Evolutionary conservation across 2,888 invertebrate genomes (phyloP).

Genomic region (Lasioglossum marginatum): DNA sequence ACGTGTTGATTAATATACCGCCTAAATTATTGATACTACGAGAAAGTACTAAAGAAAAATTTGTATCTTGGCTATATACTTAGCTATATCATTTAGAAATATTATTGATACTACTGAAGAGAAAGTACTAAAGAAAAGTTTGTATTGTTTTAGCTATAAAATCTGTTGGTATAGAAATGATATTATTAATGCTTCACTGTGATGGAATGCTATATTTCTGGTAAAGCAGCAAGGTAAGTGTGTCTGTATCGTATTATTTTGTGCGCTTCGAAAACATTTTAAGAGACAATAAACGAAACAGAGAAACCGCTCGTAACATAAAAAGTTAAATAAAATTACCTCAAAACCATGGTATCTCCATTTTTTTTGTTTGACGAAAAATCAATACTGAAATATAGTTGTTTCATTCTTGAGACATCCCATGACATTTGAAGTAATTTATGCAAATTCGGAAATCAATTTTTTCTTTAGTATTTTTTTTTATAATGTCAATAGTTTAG

Average conservation of each 20-base stretch:
- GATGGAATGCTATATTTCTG: constrained; percentile 5
- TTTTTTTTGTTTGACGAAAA: neutral
- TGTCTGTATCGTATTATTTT: neutral
- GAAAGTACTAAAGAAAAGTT: neutral
- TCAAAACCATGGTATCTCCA: neutral
- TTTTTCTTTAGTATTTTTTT: constrained; percentile 11
- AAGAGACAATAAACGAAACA: constrained; percentile 7
- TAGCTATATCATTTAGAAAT: neutral
- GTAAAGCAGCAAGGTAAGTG: constrained; percentile 9
- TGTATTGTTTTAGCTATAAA: constrained; percentile 14
- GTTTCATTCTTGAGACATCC: neutral
- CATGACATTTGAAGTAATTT: neutral
- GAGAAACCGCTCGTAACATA: neutral
- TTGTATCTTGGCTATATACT: neutral
- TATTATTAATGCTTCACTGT: neutral
- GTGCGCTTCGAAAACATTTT: neutral
- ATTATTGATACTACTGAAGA: neutral
- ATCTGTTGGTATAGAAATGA: neutral
- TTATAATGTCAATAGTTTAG: constrained; percentile 1
- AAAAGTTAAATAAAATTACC: neutral
- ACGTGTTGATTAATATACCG: neutral
- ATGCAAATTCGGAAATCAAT: neutral
- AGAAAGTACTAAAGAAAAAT: constrained; percentile 5
- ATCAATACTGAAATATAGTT: neutral
- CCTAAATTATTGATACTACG: constrained; percentile 8